Conservation (phyloP, 1,140 invertebrate species). For the Aphidius ervi region DNA sequence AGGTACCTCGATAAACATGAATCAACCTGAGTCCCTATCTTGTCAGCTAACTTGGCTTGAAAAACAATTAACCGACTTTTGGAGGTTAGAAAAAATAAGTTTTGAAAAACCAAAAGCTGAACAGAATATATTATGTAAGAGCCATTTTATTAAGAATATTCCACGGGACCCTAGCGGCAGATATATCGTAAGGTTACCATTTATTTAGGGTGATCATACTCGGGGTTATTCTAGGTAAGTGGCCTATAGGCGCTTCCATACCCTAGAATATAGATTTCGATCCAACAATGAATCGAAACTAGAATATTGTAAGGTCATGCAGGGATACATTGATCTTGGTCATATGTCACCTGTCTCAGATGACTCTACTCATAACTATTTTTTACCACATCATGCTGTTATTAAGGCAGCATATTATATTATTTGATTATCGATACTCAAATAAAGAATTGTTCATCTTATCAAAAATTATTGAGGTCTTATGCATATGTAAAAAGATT, state of each 20-base stretch:
- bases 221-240: conserved; percentile 15
- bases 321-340: conserved; percentile 31
- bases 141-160: conserved; percentile 26
- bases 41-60: too few species aligned
- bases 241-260: conserved; percentile 7
- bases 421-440: not conserved
- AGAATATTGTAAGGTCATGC: conserved; percentile 19
- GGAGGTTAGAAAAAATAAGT: conserved; percentile 25
- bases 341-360: too few species aligned
- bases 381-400: too few species aligned
- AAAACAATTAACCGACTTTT: too few species aligned
- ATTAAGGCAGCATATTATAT: too few species aligned
- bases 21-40: too few species aligned
- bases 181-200: conserved; percentile 30
- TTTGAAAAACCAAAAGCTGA: not conserved
- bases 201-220: conserved; percentile 22
- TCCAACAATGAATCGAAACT: conserved; percentile 12
- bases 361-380: too few species aligned
- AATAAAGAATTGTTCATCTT: not conserved
- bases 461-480: too few species aligned
- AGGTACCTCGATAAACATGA: conserved; percentile 7
- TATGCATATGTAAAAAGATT: too few species aligned
- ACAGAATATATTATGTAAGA: conserved; percentile 26
- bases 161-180: conserved; percentile 24
- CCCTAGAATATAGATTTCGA: conserved; percentile 19